Evolutionary conservation across 2,797 vertebrate species (phyloP).

Genomic region (Echeneis naucrates): DNA sequence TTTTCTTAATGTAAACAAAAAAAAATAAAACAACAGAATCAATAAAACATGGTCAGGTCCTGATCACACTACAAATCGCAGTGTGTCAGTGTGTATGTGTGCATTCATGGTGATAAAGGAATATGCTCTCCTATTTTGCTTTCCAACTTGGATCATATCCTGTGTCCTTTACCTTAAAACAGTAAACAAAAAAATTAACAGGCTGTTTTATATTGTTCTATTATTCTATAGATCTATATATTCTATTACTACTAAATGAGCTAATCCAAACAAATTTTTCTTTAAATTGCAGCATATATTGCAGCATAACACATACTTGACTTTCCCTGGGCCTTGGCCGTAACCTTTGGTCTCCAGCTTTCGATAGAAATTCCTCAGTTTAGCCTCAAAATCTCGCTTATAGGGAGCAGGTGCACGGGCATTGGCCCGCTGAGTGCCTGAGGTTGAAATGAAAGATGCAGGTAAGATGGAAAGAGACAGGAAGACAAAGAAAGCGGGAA

Average conservation of each 20-base stretch:
- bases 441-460: constrained; percentile 1
- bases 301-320: constrained; percentile 92
- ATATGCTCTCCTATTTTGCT: neutral
- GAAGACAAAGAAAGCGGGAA: neutral
- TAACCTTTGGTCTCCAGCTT: constrained; percentile 98
- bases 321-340: constrained; percentile 96
- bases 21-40: neutral
- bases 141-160: neutral
- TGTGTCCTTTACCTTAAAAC: neutral
- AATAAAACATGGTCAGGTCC: neutral
- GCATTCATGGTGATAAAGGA: neutral
- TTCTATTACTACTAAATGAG: neutral
- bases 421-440: constrained; percentile 96
- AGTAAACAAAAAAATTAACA: neutral
- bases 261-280: neutral
- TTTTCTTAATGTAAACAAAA: neutral
- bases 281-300: neutral
- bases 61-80: neutral
- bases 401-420: constrained; percentile 96
- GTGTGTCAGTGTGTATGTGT: neutral
- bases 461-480: neutral
- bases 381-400: constrained; percentile 98
- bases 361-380: constrained; percentile 97
- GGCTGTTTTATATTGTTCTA: neutral
- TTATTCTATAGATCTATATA: no score